Evolutionary conservation across 2,888 invertebrate species (phyloP), one percentile per base, ranked within the genome.

Genomic region (Chloromyia formosa): DNA sequence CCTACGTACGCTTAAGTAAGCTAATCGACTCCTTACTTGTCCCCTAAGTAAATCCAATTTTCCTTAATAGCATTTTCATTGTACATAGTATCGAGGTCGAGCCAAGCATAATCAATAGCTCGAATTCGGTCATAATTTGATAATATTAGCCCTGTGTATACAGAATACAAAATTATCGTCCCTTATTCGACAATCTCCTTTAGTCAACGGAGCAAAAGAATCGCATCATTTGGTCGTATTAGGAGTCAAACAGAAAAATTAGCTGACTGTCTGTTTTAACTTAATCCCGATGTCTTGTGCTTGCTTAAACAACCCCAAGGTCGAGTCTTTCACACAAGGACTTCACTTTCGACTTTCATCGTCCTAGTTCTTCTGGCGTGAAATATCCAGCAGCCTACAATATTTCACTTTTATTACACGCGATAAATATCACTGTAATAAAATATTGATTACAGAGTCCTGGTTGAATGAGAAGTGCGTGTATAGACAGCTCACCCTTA

Each of bases 361-460:
- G 18, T 58, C 20, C n/a, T 53, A 53, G 14, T 53, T 53, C 53
- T 16, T 53, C 3, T 53, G 2, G 18, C 56, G 56, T 18, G 20
- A n/a, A 20, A 20, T 22, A 22, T 58, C 49, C 4, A 7, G 10
- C 49, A n/a, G 23, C 60, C 1, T n/a, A 60, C 60, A 9, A 60
- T 60, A 60, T 60, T 60, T 60, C 60, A 60, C 27, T 60, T 60
- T 60, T 60, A 60, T 60, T 60, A 23, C 60, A 23, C 60, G 60
- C 60, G 60, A 60, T 60, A 60, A 60, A 60, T 60, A 60, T 60
- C 60, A 60, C 27, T 60, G 60, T 23, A 60, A 60, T 60, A 60
- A 60, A 60, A 60, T 60, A 60, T 60, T 60, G 60, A 60, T 60
- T 60, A 27, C 27, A n/a, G 7, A 35, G 27, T n/a, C 22, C 14